Evolutionary conservation across 2,888 invertebrate species (phyloP).

Genomic region (Nymphalis polychloros): DNA sequence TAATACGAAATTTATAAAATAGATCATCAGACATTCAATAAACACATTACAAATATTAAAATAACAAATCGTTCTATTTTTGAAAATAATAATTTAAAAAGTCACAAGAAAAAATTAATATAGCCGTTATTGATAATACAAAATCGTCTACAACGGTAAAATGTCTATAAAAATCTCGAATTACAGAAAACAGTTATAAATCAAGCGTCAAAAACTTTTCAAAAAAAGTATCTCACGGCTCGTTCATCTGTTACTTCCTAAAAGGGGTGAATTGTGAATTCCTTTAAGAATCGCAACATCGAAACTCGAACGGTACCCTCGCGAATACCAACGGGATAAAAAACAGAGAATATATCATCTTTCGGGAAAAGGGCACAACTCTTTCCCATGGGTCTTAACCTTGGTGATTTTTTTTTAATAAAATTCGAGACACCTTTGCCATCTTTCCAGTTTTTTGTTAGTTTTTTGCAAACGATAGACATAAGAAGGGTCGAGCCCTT

Average conservation of each 20-base stretch:
- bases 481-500: slow-evolving; percentile 68
- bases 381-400: slow-evolving; percentile 82
- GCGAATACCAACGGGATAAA: slow-evolving; percentile 62
- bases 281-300: slow-evolving; percentile 49
- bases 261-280: slow-evolving; percentile 74
- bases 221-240: slow-evolving; percentile 76
- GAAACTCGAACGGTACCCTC: slow-evolving; percentile 61
- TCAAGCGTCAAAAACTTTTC: slow-evolving; percentile 58
- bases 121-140: slow-evolving; percentile 68
- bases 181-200: slow-evolving; percentile 81
- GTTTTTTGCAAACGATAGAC: slow-evolving; percentile 57
- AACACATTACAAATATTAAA: neutral
- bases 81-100: neutral
- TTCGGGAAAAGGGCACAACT: slow-evolving; percentile 73
- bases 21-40: neutral
- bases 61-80: neutral
- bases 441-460: slow-evolving; percentile 75
- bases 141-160: slow-evolving; percentile 62
- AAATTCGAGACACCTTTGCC: slow-evolving; percentile 80
- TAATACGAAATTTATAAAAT: neutral
- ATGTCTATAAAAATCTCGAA: slow-evolving; percentile 77
- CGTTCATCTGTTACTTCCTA: slow-evolving; percentile 71
- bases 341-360: slow-evolving; percentile 68
- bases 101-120: neutral
- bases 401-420: slow-evolving; percentile 69